These are phyloP conservation scores for Perizoma flavofasciatum DNA, from an alignment of 2,888 invertebrate species.

Conservation along the genomic window DNA sequence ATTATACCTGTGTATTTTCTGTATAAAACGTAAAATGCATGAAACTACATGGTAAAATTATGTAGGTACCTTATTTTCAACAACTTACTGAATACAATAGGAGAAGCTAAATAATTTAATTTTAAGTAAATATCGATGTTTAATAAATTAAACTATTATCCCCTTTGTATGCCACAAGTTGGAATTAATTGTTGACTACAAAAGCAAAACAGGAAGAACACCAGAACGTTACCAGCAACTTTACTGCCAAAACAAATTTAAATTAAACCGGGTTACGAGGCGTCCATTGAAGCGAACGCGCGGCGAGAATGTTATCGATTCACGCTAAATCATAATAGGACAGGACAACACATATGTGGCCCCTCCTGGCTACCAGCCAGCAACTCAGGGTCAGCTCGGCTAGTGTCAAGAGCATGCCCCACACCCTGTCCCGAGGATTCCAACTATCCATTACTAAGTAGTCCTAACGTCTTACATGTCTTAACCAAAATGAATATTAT, in stretches of 20 bases:
- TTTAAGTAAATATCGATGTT: too few relatives aligned
- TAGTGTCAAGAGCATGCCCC: conserved; percentile 49
- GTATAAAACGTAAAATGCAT: too few relatives aligned
- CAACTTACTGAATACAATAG: too few relatives aligned
- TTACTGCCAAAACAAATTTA: conserved; percentile 13
- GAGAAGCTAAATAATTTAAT: too few relatives aligned
- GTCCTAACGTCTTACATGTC: conserved; percentile 7
- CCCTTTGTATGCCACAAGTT: too few relatives aligned
- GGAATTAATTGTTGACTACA: too few relatives aligned
- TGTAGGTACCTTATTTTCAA: too few relatives aligned
- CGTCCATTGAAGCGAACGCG: conserved; percentile 20
- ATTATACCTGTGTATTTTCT: too few relatives aligned
- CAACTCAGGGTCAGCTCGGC: conserved; percentile 36
- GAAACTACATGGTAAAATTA: too few relatives aligned
- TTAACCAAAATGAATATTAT: conserved; percentile 8
- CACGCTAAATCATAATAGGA: conserved; percentile 30
- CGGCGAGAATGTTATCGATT: conserved; percentile 43
- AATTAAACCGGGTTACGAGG: conserved; percentile 22
- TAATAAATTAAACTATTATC: too few relatives aligned
- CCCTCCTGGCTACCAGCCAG: conserved; percentile 37
- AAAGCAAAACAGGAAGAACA: background rate
- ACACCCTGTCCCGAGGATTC: conserved; percentile 26
- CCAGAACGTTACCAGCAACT: background rate
- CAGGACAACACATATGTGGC: conserved; percentile 43
- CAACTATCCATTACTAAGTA: conserved; percentile 10